A percentile compares a stretch with the other conserved stretches of the same genome.
These are phyloP conservation scores for Sphaeramia orbicularis DNA, from an alignment of 2,797 vertebrate genomes.

Conservation along the genomic window DNA sequence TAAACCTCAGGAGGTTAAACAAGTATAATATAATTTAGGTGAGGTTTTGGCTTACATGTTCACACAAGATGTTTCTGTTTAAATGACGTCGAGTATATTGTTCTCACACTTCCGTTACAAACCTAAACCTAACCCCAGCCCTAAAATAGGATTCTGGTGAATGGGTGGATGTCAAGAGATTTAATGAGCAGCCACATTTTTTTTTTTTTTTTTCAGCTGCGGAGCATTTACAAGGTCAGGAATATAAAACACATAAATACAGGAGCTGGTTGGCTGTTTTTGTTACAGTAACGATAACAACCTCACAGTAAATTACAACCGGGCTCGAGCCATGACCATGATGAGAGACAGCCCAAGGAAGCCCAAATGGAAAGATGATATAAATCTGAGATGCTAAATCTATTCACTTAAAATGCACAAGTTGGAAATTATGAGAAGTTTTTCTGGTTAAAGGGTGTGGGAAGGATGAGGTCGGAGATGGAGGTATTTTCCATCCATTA, in stretches of 20 bases:
- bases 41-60: too few relatives aligned
- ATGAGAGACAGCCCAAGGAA: slow-evolving; percentile 56
- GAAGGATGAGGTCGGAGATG: slow-evolving; percentile 70
- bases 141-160: too few relatives aligned
- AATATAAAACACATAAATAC: slow-evolving; percentile 61
- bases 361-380: slow-evolving; percentile 78
- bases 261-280: slow-evolving; percentile 70
- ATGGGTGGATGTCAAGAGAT: too few relatives aligned
- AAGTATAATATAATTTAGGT: too few relatives aligned
- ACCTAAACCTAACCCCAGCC: too few relatives aligned
- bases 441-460: slow-evolving; percentile 71
- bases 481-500: slow-evolving; percentile 82
- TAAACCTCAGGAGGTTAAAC: too few relatives aligned
- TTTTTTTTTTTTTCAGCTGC: slow-evolving; percentile 36
- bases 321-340: slow-evolving; percentile 38
- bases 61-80: too few relatives aligned
- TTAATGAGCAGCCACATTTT: too few relatives aligned
- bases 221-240: slow-evolving; percentile 46
- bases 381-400: slow-evolving; percentile 78
- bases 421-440: slow-evolving; percentile 74
- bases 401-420: slow-evolving; percentile 71
- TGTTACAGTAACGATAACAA: slow-evolving; percentile 76
- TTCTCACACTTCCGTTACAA: too few relatives aligned
- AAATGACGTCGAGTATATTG: too few relatives aligned
- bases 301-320: slow-evolving; percentile 69